Evolutionary conservation across 2,888 invertebrate species (phyloP).

Genomic region (Micoletzkya japonica): DNA sequence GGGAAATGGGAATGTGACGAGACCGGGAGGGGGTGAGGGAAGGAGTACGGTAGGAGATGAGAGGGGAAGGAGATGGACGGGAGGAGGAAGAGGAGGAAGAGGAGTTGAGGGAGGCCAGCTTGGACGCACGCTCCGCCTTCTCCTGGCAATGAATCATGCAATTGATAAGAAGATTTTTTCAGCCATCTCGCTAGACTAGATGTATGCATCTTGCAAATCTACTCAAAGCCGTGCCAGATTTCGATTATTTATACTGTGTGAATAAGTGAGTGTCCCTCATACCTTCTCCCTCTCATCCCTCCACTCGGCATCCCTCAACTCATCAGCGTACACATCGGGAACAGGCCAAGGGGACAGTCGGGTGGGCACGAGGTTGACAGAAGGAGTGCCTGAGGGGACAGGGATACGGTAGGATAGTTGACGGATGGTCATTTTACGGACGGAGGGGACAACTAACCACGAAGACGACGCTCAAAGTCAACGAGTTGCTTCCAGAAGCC

Average conservation of each 20-base stretch:
- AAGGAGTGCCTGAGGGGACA: background rate
- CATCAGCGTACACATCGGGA: slow-evolving; percentile 19
- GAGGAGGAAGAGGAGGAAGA: slow-evolving; percentile 4
- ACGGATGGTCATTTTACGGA: too few relatives aligned
- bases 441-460: too few relatives aligned
- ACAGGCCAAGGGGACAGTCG: slow-evolving; percentile 8
- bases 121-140: too few relatives aligned
- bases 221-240: too few relatives aligned
- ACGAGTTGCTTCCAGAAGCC: slow-evolving; percentile 89
- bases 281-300: slow-evolving; percentile 21
- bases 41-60: slow-evolving; percentile 10
- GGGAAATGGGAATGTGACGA: background rate
- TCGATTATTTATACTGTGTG: background rate
- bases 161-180: too few relatives aligned
- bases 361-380: slow-evolving; percentile 12
- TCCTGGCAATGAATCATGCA: too few relatives aligned
- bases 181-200: too few relatives aligned
- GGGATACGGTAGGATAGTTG: background rate
- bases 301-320: slow-evolving; percentile 12
- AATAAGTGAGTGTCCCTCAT: background rate
- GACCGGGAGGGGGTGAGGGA: slow-evolving; percentile 4
- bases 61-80: background rate
- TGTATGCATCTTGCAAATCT: too few relatives aligned
- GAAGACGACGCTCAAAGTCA: slow-evolving; percentile 73
- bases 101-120: background rate